Base-by-base conservation (phyloP, 2,113 vertebrate species). In the Empidonax traillii region DNA sequence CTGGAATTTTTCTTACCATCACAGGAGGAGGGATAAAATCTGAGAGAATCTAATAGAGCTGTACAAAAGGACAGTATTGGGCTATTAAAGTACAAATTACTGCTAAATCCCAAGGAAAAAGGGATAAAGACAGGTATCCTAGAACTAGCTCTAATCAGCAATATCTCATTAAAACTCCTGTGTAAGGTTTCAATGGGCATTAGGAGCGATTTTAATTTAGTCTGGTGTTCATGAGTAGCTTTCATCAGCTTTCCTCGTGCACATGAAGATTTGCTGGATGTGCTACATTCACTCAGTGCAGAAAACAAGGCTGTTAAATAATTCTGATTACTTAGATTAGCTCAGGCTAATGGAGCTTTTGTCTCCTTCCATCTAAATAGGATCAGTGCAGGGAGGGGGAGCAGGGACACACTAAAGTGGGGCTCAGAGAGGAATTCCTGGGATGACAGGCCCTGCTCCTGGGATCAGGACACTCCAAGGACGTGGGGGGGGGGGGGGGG, bases 31-130 rank as follows among this genome's bases (percentile, higher is more conserved):
- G 21, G 58, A 49, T 62, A 75, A 88, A 68, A 93, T 41, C 62
- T 5, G 3, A 63, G 22, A 41, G 12, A 2, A 47, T 35, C 11
- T 68, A 24, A 62, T n/a, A 19, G 39, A 79, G 67, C 52, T 92
- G 52, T 81, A 62, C 58, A 79, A 35, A 35, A 55, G 27, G 63
- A 76, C 35, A 69, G 49, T 47, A 76, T 41, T 46, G 47, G 44
- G 30, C 67, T 43, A n/a, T 73, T 88, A 83, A 90, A 90, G 90
- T 56, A 88, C 63, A 90, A 90, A 92, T 88, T 90, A 53, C 66
- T 49, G 49, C 9, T 76, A 74, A 80, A 86, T 49, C 68, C 84
- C 76, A 17, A 3, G 63, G 62, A 59, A 73, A 88, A 79, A 27
- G n/a, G 49, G 68, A 94, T n/a, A 66, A 93, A 80, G 51, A 10